Base-by-base conservation (phyloP, 2,797 vertebrate species). In the Acanthis flammea region DNA sequence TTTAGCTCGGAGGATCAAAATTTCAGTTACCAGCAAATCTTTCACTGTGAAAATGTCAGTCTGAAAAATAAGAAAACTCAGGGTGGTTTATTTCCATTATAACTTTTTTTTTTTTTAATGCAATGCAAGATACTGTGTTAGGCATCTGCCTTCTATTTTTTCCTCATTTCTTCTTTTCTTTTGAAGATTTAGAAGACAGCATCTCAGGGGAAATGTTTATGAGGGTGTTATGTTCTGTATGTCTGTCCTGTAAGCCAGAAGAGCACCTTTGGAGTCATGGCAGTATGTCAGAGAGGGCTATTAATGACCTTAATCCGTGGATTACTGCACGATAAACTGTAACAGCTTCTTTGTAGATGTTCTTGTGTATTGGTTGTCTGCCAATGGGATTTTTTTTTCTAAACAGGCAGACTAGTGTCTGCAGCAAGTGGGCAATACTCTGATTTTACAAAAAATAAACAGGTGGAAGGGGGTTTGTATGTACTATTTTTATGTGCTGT, bases 231-330 rank as follows among this genome's bases (percentile, higher is more conserved):
- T 14, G 2, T 54, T 80, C 41, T 71, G 4, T 78, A 24, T 22
- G 41, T 30, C 58, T 54, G 31, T 65, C 47, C 44, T 93, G 62
- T 66, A 74, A 79, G 60, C 54, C 83, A 86, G 61, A 80, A 47
- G 65, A 90, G 55, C 55, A 92, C 89, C 92, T 96, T 91, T 76
- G 51, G 63, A 92, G 81, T 82, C 67, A 60, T 50, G 28, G 25
- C 86, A 93, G 22, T 90, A 54, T 95, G 86, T 77, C 68, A 83
- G 53, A 1, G 3, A 74, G 61, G 63, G 79, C 76, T 95, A 35
- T 93, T 96, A 96, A 95, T 95, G 94, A 93, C 95, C 70, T 95
- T 96, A 97, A 97, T 96, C 90, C 81, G 1, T 37, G 92, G 94
- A 96, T 97, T 96, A 95, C 83, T 79, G 84, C 72, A 63, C 1